Percentiles rank a stretch among this genome's conserved stretches.
Conservation (phyloP, 2,113 vertebrate species). For the Ceratotherium simum region DNA sequence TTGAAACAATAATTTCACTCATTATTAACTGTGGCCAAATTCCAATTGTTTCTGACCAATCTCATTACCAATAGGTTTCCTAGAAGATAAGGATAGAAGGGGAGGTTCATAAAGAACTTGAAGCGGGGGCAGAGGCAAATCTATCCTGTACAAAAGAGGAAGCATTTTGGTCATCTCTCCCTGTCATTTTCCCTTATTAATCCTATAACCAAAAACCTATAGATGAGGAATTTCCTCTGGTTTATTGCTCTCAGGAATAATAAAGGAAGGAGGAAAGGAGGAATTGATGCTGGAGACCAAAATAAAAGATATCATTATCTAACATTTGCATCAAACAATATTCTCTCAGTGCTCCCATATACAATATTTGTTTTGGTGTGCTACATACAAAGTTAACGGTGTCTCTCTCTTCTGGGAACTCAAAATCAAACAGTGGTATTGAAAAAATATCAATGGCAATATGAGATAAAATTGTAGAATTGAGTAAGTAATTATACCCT, state of each 20-base stretch:
- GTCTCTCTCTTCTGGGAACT: not conserved
- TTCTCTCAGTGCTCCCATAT: not conserved
- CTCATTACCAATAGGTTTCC: not conserved
- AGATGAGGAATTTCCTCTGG: not conserved
- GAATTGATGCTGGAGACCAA: not conserved
- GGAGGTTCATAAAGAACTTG: not conserved
- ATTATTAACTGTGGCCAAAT: not conserved
- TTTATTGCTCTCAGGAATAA: not conserved
- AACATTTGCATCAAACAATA: not conserved
- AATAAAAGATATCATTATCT: not conserved
- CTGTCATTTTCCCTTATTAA: not conserved
- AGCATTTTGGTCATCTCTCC: not conserved
- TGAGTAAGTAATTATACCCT: not conserved
- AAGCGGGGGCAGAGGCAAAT: not conserved
- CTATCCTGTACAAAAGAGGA: not conserved
- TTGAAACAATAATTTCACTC: not conserved
- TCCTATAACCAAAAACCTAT: not conserved
- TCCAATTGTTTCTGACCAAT: not conserved
- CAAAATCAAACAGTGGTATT: not conserved
- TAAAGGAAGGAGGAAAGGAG: not conserved
- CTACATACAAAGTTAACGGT: not conserved
- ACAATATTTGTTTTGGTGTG: not conserved
- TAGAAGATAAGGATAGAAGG: not conserved
- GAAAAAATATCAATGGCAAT: not conserved
- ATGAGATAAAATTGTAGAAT: not conserved